phyloP scores from a whole-genome alignment of 1,140 invertebrate genomes.

The Maniola jurtina region DNA sequence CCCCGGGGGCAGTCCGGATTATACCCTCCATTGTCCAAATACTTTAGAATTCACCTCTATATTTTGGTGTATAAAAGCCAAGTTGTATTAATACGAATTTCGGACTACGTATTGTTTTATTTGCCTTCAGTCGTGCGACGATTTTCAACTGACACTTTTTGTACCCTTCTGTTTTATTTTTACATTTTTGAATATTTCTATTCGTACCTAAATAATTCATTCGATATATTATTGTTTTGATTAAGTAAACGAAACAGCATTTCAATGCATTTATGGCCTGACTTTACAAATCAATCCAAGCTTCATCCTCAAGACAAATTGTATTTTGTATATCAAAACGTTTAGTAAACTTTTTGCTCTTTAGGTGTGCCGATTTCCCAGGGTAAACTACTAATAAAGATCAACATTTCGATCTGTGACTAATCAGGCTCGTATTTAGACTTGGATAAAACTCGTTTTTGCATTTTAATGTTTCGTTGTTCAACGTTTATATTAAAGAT shows the following conservation, averaged over 20 bases:
- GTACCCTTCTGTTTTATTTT: conserved; percentile 21
- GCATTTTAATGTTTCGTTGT: too few species aligned
- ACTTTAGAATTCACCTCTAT: conserved; percentile 30
- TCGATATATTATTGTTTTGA: too few species aligned
- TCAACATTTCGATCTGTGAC: too few species aligned
- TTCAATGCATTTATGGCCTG: background rate
- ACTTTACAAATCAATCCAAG: too few species aligned
- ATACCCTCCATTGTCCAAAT: conserved; percentile 28
- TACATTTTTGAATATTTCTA: conserved; percentile 7
- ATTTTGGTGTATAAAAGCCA: conserved; percentile 28
- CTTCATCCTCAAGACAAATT: too few species aligned
- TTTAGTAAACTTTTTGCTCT: background rate
- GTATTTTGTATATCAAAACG: too few species aligned
- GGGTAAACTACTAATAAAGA: too few species aligned
- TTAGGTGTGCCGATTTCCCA: background rate
- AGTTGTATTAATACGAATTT: conserved; percentile 26
- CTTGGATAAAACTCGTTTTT: too few species aligned
- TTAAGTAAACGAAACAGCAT: background rate
- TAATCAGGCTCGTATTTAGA: too few species aligned
- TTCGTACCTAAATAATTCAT: background rate
- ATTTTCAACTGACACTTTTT: conserved; percentile 20
- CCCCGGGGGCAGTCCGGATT: conserved; percentile 43
- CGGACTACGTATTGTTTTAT: background rate
- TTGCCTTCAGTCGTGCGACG: conserved; percentile 15
- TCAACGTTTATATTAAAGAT: background rate